Evolutionary conservation across 2,888 invertebrate species (phyloP).

Genomic region (Busseola fusca): DNA sequence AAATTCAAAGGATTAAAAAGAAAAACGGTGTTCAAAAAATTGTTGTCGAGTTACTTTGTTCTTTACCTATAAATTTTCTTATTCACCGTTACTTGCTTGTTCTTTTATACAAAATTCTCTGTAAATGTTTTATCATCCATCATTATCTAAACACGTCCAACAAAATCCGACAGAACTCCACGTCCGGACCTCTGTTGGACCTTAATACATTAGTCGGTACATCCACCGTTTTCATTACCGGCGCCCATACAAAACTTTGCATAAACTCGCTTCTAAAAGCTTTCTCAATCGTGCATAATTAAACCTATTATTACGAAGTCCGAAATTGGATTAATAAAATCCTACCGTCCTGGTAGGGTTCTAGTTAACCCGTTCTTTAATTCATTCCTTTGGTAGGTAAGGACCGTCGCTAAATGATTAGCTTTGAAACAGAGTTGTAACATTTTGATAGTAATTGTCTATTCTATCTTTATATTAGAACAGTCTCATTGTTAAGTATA

Average conservation of each 20-base stretch:
- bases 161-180: conserved; percentile 60
- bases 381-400: conserved; percentile 59
- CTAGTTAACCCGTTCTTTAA: conserved; percentile 68
- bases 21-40: not conserved
- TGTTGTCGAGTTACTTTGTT: conserved; percentile 12
- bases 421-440: conserved; percentile 46
- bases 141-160: conserved; percentile 67
- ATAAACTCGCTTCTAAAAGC: conserved; percentile 77
- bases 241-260: conserved; percentile 76
- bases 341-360: conserved; percentile 61
- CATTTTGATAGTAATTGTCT: conserved; percentile 33
- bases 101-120: conserved; percentile 29
- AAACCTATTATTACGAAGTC: conserved; percentile 81
- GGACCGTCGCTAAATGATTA: conserved; percentile 54
- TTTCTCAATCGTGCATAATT: conserved; percentile 84
- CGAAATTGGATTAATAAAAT: conserved; percentile 81
- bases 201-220: conserved; percentile 65
- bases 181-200: conserved; percentile 59
- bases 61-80: conserved; percentile 7
- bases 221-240: conserved; percentile 77
- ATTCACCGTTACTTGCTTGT: conserved; percentile 35
- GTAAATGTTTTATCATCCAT: conserved; percentile 64
- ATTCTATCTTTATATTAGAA: conserved; percentile 20
- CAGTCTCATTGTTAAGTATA: conserved; percentile 13
- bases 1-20: conserved; percentile 8